phyloP scores from a whole-genome alignment of 2,888 invertebrate species.

The Cancer borealis region DNA sequence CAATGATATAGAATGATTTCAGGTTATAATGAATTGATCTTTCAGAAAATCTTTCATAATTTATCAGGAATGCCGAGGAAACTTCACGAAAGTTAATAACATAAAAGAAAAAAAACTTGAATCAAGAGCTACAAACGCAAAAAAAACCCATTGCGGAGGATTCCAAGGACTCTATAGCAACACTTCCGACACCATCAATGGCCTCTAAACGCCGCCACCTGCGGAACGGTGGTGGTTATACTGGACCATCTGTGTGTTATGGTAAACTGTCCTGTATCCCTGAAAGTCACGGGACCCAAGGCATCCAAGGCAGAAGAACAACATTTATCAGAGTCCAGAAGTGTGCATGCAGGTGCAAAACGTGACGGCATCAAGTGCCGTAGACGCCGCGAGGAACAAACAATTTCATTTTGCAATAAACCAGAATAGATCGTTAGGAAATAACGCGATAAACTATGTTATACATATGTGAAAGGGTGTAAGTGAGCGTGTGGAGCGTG shows the following conservation, averaged over 20 bases:
- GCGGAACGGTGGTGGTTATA: background rate
- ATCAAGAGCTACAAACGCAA: background rate
- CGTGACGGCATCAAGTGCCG: background rate
- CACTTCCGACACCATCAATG: background rate
- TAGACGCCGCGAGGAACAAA: background rate
- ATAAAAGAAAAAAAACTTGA: background rate
- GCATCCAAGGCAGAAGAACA: background rate
- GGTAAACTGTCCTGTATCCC: background rate
- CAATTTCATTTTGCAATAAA: background rate
- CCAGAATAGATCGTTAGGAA: background rate
- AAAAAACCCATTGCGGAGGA: background rate
- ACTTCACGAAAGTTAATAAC: background rate
- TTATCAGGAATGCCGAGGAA: background rate
- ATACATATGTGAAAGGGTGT: background rate
- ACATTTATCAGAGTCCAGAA: background rate
- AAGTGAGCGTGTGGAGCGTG: background rate
- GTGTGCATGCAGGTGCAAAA: background rate
- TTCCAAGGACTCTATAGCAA: background rate
- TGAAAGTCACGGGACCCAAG: background rate
- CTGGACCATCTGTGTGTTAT: background rate
- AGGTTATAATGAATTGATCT: background rate
- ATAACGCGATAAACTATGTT: background rate
- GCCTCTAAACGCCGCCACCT: background rate
- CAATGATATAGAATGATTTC: background rate
- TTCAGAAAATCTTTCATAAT: background rate